phyloP scores from a whole-genome alignment of 1,140 invertebrate species.

The Frieseomelitta varia region DNA sequence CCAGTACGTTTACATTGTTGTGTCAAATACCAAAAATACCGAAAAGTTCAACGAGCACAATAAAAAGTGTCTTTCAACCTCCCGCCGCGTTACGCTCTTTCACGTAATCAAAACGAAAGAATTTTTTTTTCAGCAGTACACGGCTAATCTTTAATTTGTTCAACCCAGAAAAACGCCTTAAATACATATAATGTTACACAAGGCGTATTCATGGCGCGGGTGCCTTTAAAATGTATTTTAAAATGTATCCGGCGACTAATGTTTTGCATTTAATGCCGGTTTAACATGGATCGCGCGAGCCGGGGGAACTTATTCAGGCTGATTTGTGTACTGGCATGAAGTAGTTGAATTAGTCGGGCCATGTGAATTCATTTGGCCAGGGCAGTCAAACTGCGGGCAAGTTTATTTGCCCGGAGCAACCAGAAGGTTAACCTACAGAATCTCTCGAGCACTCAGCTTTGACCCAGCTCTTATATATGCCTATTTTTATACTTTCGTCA shows the following conservation, averaged over 20 bases:
- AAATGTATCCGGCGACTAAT: not conserved
- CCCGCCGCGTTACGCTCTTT: not conserved
- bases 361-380: constrained; percentile 29
- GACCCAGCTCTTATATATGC: not conserved
- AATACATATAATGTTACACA: not conserved
- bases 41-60: no score
- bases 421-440: constrained; percentile 8
- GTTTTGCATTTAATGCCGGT: not conserved
- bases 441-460: not conserved
- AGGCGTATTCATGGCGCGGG: not conserved
- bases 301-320: constrained; percentile 3
- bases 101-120: not conserved
- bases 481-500: not conserved
- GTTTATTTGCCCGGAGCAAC: constrained; percentile 30
- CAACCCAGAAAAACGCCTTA: not conserved
- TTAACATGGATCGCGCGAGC: constrained; percentile 7
- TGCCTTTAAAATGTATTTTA: not conserved
- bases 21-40: no score
- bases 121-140: not conserved
- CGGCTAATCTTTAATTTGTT: not conserved
- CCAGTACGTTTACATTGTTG: no score
- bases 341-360: constrained; percentile 29
- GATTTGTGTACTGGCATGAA: constrained; percentile 19
- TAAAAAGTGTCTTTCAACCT: not conserved
- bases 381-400: constrained; percentile 30